phyloP scores from a whole-genome alignment of 2,113 vertebrate species.

The Carassius carassius region DNA sequence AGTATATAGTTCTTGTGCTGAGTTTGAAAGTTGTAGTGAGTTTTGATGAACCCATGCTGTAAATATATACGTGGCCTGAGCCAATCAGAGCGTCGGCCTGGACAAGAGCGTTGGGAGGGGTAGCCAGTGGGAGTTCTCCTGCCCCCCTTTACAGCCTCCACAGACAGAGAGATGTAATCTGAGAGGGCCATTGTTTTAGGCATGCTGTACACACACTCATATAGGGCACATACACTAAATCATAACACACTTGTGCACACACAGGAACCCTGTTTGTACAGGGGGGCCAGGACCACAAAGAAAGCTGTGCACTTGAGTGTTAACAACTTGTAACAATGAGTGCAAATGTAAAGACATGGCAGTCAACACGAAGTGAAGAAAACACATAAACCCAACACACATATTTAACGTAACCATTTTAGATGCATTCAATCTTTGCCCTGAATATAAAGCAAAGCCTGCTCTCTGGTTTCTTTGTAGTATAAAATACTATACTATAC shows the following conservation, averaged over 20 bases:
- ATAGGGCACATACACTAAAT: constrained; percentile 63
- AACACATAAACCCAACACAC: neutral
- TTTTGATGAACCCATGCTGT: constrained; percentile 71
- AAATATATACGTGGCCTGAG: constrained; percentile 73
- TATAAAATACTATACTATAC: constrained; percentile 15
- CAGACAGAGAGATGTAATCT: constrained; percentile 62
- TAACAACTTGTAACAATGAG: constrained; percentile 54
- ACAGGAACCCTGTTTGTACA: constrained; percentile 41
- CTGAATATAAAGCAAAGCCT: neutral
- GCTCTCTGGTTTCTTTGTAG: constrained; percentile 21
- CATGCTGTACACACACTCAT: constrained; percentile 60
- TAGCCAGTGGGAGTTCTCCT: constrained; percentile 68
- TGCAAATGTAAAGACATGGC: constrained; percentile 32
- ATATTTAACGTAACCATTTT: neutral
- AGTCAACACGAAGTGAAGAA: neutral
- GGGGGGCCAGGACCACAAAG: constrained; percentile 42
- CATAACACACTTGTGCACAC: constrained; percentile 45
- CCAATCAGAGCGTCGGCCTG: constrained; percentile 68
- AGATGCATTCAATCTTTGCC: constrained; percentile 1
- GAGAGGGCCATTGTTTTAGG: constrained; percentile 65
- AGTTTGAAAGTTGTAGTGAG: constrained; percentile 79
- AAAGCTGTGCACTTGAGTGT: constrained; percentile 54
- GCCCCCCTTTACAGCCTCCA: constrained; percentile 61
- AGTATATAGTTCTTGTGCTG: constrained; percentile 60
- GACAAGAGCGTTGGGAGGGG: constrained; percentile 52